phyloP scores from a whole-genome alignment of 2,113 vertebrate genomes.

The Cyanoderma ruficeps region DNA sequence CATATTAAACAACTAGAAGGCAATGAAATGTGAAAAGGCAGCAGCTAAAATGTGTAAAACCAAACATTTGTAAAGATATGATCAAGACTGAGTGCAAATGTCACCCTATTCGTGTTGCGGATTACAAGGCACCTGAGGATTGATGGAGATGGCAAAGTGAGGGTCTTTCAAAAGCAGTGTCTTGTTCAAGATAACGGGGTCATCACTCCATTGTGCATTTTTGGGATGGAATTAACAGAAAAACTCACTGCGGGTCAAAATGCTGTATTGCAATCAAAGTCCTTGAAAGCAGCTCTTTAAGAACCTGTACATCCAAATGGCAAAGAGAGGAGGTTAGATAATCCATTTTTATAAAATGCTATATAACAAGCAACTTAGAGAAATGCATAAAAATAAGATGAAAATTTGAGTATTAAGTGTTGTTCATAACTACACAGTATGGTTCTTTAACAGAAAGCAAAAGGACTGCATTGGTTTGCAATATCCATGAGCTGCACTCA shows the following conservation, averaged over 20 bases:
- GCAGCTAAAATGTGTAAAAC: neutral
- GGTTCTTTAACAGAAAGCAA: neutral
- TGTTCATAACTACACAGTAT: neutral
- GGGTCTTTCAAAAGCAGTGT: neutral
- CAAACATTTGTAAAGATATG: neutral
- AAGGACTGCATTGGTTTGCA: neutral
- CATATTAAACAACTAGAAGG: neutral
- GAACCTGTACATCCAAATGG: neutral
- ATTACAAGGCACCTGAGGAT: neutral
- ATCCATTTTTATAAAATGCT: neutral
- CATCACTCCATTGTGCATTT: slow-evolving; percentile 10
- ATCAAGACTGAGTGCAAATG: neutral
- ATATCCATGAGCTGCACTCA: neutral
- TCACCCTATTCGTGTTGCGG: neutral
- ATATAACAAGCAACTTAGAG: neutral
- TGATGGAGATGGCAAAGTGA: neutral
- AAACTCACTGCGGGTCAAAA: neutral
- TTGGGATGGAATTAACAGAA: neutral
- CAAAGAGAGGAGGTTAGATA: neutral
- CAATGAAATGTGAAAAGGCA: neutral
- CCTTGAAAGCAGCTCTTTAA: neutral
- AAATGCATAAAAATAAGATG: neutral
- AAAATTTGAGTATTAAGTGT: neutral
- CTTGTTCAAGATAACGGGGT: neutral
- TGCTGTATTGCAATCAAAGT: neutral